phyloP scores from a whole-genome alignment of 1,140 invertebrate genomes.

The Meloidogyne floridensis region DNA sequence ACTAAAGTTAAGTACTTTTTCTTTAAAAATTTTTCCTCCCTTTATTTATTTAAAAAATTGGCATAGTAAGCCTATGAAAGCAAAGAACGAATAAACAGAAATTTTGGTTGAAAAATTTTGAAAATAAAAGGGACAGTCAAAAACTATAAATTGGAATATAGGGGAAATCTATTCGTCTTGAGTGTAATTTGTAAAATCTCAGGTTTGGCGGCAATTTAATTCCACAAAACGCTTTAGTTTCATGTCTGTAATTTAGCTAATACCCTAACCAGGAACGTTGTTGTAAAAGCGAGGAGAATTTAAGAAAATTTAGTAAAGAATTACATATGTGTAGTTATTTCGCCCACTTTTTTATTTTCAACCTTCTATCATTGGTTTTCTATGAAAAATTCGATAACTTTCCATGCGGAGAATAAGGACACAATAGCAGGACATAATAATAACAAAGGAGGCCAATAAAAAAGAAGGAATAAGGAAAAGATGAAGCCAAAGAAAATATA shows the following conservation, averaged over 20 bases:
- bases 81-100: not conserved
- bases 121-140: not conserved
- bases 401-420: not conserved
- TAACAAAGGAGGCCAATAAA: not conserved
- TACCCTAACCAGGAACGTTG: too few species aligned
- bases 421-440: not conserved
- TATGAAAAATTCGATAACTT: not conserved
- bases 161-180: too few species aligned
- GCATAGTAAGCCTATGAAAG: not conserved
- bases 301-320: not conserved
- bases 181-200: too few species aligned
- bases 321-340: not conserved
- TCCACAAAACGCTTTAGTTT: too few species aligned
- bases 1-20: slow-evolving; percentile 11
- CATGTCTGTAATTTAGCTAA: too few species aligned
- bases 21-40: not conserved
- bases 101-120: not conserved
- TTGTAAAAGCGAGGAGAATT: not conserved
- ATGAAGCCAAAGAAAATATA: not conserved
- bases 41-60: not conserved
- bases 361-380: not conserved
- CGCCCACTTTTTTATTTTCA: not conserved
- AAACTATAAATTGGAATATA: too few species aligned
- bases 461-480: not conserved
- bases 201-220: too few species aligned